Conservation (phyloP, 2,888 invertebrate species). For the Amiota communis region DNA sequence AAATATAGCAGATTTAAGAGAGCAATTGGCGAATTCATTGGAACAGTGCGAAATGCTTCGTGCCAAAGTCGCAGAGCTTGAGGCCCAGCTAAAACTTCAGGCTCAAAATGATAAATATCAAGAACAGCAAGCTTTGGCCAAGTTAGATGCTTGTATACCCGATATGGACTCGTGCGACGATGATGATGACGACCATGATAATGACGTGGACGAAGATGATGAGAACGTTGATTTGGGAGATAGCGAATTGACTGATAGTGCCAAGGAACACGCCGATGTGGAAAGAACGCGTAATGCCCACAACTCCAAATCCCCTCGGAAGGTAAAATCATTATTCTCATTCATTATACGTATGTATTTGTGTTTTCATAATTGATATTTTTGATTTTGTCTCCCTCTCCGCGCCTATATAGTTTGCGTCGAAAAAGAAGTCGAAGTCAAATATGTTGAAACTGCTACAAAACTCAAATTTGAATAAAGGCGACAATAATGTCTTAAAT, state of each 20-base stretch:
- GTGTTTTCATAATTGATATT: not conserved
- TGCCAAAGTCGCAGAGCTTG: constrained; percentile 61
- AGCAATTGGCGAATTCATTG: constrained; percentile 60
- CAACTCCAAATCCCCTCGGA: not conserved
- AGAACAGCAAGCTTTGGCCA: constrained; percentile 62
- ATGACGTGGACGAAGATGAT: constrained; percentile 52
- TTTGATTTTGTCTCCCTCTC: not conserved
- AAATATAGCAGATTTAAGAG: constrained; percentile 54
- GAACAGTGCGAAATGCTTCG: constrained; percentile 66
- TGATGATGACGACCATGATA: constrained; percentile 54
- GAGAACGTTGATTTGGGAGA: constrained; percentile 28
- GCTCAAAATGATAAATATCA: constrained; percentile 60
- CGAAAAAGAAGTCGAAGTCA: constrained; percentile 51
- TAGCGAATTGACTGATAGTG: constrained; percentile 16
- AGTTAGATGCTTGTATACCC: constrained; percentile 58
- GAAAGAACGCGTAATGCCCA: not conserved
- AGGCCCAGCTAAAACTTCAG: constrained; percentile 59
- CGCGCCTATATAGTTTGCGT: constrained; percentile 30
- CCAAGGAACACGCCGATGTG: constrained; percentile 15
- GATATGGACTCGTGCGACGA: constrained; percentile 54
- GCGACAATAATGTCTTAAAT: constrained; percentile 70
- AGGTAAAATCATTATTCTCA: not conserved
- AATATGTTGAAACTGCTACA: constrained; percentile 70
- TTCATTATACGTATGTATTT: too few species aligned
- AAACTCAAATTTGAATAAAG: constrained; percentile 71